These are phyloP conservation scores for Neodiprion lecontei DNA, from an alignment of 1,140 invertebrate species.

Conservation along the genomic window DNA sequence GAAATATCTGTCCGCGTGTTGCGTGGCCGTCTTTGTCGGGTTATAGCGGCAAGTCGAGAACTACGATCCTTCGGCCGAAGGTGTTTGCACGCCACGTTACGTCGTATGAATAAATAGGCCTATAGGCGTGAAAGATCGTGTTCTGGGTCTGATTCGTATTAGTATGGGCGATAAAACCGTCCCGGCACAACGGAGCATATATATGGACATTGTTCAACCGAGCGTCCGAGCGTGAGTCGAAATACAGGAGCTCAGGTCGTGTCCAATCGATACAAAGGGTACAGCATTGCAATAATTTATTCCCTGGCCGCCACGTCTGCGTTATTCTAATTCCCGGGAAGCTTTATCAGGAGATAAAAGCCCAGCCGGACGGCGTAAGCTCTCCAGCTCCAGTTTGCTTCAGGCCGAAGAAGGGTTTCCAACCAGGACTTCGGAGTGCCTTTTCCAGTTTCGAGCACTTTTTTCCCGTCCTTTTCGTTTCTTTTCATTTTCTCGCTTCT, in stretches of 20 bases:
- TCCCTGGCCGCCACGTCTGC: not conserved
- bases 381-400: not conserved
- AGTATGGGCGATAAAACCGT: not conserved
- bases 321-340: not conserved
- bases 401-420: not conserved
- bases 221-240: not conserved
- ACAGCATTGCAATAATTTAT: slow-evolving; percentile 6
- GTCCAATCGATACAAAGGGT: not conserved
- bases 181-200: not conserved
- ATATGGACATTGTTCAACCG: not conserved
- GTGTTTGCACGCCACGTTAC: too few species aligned
- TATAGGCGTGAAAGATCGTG: not conserved
- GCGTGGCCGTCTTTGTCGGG: too few species aligned
- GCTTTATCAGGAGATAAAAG: slow-evolving; percentile 1
- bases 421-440: not conserved
- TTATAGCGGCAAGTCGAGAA: too few species aligned
- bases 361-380: not conserved
- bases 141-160: not conserved
- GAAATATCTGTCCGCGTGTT: too few species aligned
- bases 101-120: too few species aligned
- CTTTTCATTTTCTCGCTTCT: not conserved
- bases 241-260: not conserved
- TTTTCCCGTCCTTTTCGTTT: not conserved
- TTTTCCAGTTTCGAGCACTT: too few species aligned
- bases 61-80: too few species aligned